Conservation (phyloP, 2,113 vertebrate genomes). For the rabbit (Oryctolagus cuniculus) region mOryCun1.1 NC_091434.1:184215501-184216000, state of each 20-base stretch:
- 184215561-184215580: slow-evolving; percentile 72
- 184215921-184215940: background rate
- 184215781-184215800: background rate
- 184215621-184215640: slow-evolving; percentile 81
- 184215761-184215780: slow-evolving; percentile 29
- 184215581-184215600: slow-evolving; percentile 77
- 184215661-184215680: slow-evolving; percentile 17
- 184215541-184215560: slow-evolving; percentile 71
- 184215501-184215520: background rate
- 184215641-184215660: slow-evolving; percentile 67
- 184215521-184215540: slow-evolving; percentile 73
- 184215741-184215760: background rate
- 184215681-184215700: background rate
- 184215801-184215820: background rate
- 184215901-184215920: background rate
- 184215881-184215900: background rate
- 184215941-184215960: too few species aligned
- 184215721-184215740: background rate
- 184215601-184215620: slow-evolving; percentile 82
- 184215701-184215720: background rate
- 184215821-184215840: background rate
- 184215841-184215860: background rate
- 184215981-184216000: too few species aligned
- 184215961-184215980: too few species aligned
- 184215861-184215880: background rate